Evolutionary conservation across 1,140 invertebrate genomes (phyloP).

Genomic region (Sycophila sp.): DNA sequence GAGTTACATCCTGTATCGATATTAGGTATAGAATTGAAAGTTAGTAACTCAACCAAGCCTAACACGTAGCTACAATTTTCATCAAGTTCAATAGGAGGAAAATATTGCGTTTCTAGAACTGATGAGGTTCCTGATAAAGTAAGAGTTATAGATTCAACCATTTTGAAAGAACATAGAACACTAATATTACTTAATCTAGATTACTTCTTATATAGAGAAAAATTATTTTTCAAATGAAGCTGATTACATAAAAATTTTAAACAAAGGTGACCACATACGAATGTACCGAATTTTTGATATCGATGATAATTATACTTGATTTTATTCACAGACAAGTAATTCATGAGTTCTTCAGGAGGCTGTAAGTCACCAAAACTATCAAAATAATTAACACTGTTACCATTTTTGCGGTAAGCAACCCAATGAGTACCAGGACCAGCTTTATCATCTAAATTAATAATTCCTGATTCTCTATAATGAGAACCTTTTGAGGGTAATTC

Average conservation of each 20-base stretch:
- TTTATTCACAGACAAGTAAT: conserved; percentile 36
- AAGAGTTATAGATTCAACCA: too few relatives aligned
- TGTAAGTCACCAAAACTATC: conserved; percentile 51
- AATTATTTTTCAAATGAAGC: neutral
- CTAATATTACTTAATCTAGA: conserved; percentile 33
- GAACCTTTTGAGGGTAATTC: conserved; percentile 42
- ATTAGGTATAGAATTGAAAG: conserved; percentile 8
- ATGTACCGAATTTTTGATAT: conserved; percentile 31
- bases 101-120: conserved; percentile 37
- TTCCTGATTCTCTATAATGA: conserved; percentile 43
- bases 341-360: conserved; percentile 44
- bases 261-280: conserved; percentile 34
- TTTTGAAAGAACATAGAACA: too few relatives aligned
- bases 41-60: conserved; percentile 38
- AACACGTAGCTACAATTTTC: conserved; percentile 27
- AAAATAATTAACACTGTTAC: conserved; percentile 47
- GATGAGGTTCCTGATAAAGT: conserved; percentile 18
- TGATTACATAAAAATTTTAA: conserved; percentile 38
- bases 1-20: neutral
- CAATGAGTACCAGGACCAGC: conserved; percentile 50
- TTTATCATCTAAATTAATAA: conserved; percentile 50
- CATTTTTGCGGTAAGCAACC: conserved; percentile 49
- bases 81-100: conserved; percentile 41
- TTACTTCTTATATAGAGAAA: conserved; percentile 4
- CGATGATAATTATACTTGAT: conserved; percentile 33